Evolutionary conservation across 2,888 invertebrate species (phyloP), one percentile per base, ranked within the genome.

Genomic region (Mimas tiliae): DNA sequence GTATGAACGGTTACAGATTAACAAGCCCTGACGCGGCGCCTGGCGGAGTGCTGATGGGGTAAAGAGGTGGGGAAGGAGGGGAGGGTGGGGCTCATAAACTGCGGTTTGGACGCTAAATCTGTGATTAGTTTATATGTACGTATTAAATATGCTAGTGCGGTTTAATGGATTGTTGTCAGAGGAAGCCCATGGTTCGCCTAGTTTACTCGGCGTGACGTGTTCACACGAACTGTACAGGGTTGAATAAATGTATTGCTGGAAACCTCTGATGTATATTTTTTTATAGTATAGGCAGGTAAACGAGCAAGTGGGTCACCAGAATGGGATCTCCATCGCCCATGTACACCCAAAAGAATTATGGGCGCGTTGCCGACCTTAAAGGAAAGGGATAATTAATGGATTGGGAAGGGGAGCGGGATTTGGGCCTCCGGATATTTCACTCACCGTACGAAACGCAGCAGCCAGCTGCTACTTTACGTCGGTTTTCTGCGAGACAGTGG

Each of bases 61-160:
- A 16, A 16, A 50, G 50, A 9, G 50, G 19, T 6, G 52, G 4
- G 27, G n/a, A n/a, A n/a, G n/a, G n/a, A n/a, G 27, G 19, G 58
- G 50, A 9, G 50, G 50, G 50, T 0, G 1, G 19, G 12, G 19
- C 42, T 58, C 58, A 42, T 58, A 58, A 58, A 58, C 58, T 42
- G 38, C 19, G 58, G 58, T 58, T 58, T 58, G 58, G 42, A 58
- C 11, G 55, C 19, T 58, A 42, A 58, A 58, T 42, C 42, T 19
- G 58, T 42, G 58, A 58, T 58, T 58, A 58, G 58, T 58, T 58
- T 58, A 58, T 58, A 58, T 58, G 58, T 53, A 34, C 33, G n/a
- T 19, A 42, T 58, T 58, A 58, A 58, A 58, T 58, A 58, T 58
- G 58, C 12, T 19, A 12, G 58, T 19, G 19, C 12, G 42, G 58